Evolutionary conservation across 2,797 vertebrate genomes (phyloP).

Genomic region (Helarctos malayanus): DNA sequence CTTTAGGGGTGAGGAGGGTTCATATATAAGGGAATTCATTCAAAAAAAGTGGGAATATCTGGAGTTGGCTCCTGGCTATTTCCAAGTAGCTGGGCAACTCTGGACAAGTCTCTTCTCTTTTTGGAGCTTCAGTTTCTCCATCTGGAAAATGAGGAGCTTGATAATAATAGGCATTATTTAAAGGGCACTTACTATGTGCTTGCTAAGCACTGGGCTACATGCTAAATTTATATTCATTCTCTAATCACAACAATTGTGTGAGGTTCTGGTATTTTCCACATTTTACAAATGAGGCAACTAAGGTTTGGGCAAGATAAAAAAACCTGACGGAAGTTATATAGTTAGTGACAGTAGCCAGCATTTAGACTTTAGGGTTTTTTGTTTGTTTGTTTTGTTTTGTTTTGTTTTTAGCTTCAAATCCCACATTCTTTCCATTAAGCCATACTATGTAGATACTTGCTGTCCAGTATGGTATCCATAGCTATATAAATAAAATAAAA

Average conservation of each 20-base stretch:
- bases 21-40: not conserved
- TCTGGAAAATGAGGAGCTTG: slow-evolving; percentile 21
- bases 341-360: not conserved
- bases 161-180: slow-evolving; percentile 28
- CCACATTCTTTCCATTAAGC: not conserved
- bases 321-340: not conserved
- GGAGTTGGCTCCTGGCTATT: not conserved
- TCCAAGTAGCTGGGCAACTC: not conserved
- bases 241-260: not conserved
- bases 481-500: not conserved
- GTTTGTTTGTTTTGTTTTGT: too few relatives aligned
- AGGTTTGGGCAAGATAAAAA: not conserved
- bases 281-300: not conserved
- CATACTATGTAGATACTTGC: not conserved
- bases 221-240: not conserved
- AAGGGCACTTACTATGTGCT: not conserved
- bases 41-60: not conserved
- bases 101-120: not conserved
- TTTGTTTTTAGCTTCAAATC: slow-evolving; percentile 12
- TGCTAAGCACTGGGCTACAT: not conserved
- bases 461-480: not conserved
- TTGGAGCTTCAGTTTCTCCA: slow-evolving; percentile 9
- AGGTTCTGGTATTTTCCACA: not conserved
- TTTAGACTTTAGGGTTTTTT: not conserved
- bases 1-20: not conserved